phyloP scores from a whole-genome alignment of 53 echinoderm and acorn worm genomes.

The Holothuria scabra region DNA sequence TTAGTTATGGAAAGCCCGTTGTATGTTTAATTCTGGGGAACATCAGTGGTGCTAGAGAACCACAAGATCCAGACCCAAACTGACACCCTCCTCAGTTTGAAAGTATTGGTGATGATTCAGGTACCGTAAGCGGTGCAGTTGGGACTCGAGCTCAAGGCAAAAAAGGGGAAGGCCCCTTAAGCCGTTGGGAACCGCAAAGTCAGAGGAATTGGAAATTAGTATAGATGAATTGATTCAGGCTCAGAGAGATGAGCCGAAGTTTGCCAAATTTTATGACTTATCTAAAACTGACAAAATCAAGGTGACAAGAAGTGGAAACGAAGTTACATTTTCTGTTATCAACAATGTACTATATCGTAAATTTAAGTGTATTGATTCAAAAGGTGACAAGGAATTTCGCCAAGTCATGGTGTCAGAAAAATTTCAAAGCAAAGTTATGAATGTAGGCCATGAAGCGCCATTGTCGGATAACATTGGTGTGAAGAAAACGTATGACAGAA shows the following conservation, averaged over 20 bases:
- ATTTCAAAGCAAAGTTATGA: background rate
- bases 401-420: background rate
- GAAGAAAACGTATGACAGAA: conserved; percentile 9
- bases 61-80: background rate
- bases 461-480: conserved; percentile 1
- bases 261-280: background rate
- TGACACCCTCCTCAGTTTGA: background rate
- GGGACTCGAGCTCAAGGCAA: background rate
- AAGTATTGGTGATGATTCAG: background rate
- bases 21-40: background rate
- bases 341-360: background rate
- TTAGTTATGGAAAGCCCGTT: no score
- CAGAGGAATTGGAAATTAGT: background rate
- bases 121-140: conserved; percentile 8
- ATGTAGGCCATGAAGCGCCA: conserved; percentile 17
- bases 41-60: background rate
- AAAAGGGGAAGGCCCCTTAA: background rate
- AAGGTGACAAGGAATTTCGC: background rate
- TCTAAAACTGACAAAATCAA: background rate
- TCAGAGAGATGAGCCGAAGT: background rate
- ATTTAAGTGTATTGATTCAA: background rate
- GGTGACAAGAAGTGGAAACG: conserved; percentile 5
- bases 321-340: background rate
- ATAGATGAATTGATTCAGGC: background rate
- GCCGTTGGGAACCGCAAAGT: background rate